phyloP scores from a whole-genome alignment of 2,113 vertebrate species.

The Sturnus vulgaris region DNA sequence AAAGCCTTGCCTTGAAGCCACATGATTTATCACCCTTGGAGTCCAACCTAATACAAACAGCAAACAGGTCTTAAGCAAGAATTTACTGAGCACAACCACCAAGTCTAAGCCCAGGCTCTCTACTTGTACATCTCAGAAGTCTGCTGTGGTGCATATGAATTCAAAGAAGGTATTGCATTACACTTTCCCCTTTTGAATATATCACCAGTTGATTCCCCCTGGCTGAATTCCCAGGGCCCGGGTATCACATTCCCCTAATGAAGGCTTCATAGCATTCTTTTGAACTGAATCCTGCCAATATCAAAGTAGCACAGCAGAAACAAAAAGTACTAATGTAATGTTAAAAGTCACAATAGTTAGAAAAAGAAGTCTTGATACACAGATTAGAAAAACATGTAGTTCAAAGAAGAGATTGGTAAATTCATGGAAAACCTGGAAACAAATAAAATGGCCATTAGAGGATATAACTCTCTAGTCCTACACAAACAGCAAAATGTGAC shows the following conservation, averaged over 20 bases:
- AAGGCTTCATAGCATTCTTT: constrained; percentile 46
- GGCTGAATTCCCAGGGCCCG: constrained; percentile 47
- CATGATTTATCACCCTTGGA: not conserved
- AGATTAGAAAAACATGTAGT: constrained; percentile 26
- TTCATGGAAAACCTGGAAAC: not conserved
- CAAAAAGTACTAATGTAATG: not conserved
- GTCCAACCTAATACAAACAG: not conserved
- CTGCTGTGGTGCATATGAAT: not conserved
- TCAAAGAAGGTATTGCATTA: not conserved
- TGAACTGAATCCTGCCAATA: constrained; percentile 56
- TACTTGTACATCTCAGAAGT: not conserved
- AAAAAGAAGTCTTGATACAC: constrained; percentile 8
- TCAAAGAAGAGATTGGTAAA: constrained; percentile 14
- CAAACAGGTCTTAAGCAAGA: not conserved
- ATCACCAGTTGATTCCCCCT: constrained; percentile 27
- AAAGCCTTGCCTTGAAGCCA: constrained; percentile 13
- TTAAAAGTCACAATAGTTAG: not conserved
- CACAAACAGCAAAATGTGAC: not conserved
- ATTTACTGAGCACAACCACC: not conserved
- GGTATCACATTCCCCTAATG: constrained; percentile 47
- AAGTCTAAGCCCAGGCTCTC: not conserved
- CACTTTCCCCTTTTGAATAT: constrained; percentile 23
- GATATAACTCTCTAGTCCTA: not conserved
- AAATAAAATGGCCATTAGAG: not conserved
- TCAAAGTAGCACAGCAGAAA: constrained; percentile 59